Base-by-base conservation (phyloP, 2,797 vertebrate genomes). In the Pteronotus mesoamericanus region DNA sequence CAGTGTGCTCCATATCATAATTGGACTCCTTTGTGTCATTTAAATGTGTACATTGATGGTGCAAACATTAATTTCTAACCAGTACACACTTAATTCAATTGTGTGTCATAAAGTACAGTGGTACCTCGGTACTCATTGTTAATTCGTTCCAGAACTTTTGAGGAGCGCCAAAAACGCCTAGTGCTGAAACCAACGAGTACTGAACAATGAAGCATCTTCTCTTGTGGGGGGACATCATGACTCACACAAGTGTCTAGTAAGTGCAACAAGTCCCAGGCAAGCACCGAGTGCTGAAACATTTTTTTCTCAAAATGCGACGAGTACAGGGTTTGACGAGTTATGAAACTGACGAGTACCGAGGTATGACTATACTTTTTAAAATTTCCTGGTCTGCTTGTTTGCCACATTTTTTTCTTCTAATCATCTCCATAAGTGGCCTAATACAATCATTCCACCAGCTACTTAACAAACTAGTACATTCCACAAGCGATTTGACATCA, bases 391-490 rank as follows among this genome's bases (percentile, higher is more conserved):
- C 87, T 89, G 39, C 37, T 94, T 26, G 85, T 95, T 86, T 68
- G 48, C 44, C 85, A 91, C 72, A 46, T 64, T 79, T 83, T 91
- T 94, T 94, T 66, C 89, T 95, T 69, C 59, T 72, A 89, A 55
- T 77, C 14, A 14, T 78, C 93, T 94, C 84, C 64, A 93, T 66
- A 94, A 46, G 88, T 39, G 37, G 89, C 71, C 88, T 97, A 91
- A 93, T 44, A 72, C 87, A 72, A 64, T 91, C 78, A 95, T 77
- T 88, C 88, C 66, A 89, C 44, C 79, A 79, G 68, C 93, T 88
- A 89, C 89, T 75, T 95, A 96, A 89, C 79, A 95, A 71, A 94
- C 72, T 29, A 89, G 72, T 51, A 89, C 94, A 94, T 78, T 95
- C 88, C 89, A 89, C 48, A 74, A 95, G 91, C 39, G 53, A 91